Conservation (phyloP, 2,888 invertebrate genomes). For the Miltochrista miniata region DNA sequence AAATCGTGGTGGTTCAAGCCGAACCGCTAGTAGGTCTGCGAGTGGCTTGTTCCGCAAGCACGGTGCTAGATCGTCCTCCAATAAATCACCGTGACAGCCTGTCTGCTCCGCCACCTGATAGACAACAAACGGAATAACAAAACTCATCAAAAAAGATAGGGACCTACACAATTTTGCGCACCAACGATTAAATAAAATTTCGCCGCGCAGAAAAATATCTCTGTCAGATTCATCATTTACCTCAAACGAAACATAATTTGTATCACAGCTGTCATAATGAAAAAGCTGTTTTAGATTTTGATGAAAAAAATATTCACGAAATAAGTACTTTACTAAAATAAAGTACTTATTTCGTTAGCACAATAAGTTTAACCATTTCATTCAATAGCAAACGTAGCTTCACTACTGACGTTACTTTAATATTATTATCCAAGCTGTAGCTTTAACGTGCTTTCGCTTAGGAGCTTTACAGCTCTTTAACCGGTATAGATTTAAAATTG, state of each 20-base stretch:
- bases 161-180: conserved; percentile 8
- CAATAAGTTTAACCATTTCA: too few species aligned
- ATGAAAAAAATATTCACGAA: too few species aligned
- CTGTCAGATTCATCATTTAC: conserved; percentile 9
- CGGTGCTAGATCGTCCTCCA: conserved; percentile 92
- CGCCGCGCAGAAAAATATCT: conserved; percentile 10
- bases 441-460: too few species aligned
- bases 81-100: conserved; percentile 91
- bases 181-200: conserved; percentile 20
- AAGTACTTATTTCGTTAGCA: too few species aligned
- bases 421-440: too few species aligned
- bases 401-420: too few species aligned
- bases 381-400: too few species aligned
- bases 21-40: conserved; percentile 88
- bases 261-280: background rate
- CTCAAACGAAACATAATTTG: background rate
- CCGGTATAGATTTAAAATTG: too few species aligned
- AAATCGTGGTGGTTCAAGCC: conserved; percentile 91
- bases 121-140: conserved; percentile 10
- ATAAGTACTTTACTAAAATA: too few species aligned
- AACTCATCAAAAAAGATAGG: conserved; percentile 14
- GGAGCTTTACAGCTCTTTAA: too few species aligned
- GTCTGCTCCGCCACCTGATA: conserved; percentile 90
- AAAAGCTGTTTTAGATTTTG: too few species aligned
- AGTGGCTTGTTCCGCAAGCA: conserved; percentile 92